Conservation (phyloP, 1,140 invertebrate genomes). For the Lordiphosa clarofinis region DNA sequence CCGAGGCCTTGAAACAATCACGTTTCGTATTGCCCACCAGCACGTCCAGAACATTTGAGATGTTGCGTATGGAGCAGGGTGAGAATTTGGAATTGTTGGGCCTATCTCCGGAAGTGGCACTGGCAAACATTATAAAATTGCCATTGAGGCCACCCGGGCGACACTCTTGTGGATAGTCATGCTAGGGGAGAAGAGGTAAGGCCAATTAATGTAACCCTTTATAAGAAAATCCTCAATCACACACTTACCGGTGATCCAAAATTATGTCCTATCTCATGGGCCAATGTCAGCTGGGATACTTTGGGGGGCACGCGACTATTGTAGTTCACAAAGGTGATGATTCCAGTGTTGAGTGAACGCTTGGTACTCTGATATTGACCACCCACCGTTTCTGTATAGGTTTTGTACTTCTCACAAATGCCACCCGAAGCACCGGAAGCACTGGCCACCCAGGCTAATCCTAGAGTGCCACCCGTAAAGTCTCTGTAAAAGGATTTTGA, state of each 20-base stretch:
- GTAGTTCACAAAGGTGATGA: conserved; percentile 99
- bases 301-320: conserved; percentile 97
- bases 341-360: conserved; percentile 98
- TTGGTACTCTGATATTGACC: conserved; percentile 96
- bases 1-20: conserved; percentile 96
- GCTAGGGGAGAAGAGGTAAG: conserved; percentile 82
- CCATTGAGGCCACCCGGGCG: conserved; percentile 92
- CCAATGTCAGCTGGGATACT: conserved; percentile 98
- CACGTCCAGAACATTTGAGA: conserved; percentile 95
- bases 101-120: conserved; percentile 95
- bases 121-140: conserved; percentile 99
- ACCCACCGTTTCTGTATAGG: conserved; percentile 96
- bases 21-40: conserved; percentile 94
- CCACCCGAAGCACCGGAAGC: conserved; percentile 97
- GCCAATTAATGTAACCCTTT: not conserved
- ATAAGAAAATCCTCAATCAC: not conserved
- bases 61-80: conserved; percentile 95
- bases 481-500: conserved; percentile 82
- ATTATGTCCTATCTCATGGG: conserved; percentile 99
- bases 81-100: conserved; percentile 98
- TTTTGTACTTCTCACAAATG: conserved; percentile 99
- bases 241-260: conserved; percentile 96
- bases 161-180: conserved; percentile 96
- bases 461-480: conserved; percentile 96
- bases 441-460: conserved; percentile 98